Percentiles rank a stretch among this genome's conserved stretches.
These are phyloP conservation scores for Megaceryle maxima DNA, from an alignment of 2,113 vertebrate genomes.

Conservation along the genomic window DNA sequence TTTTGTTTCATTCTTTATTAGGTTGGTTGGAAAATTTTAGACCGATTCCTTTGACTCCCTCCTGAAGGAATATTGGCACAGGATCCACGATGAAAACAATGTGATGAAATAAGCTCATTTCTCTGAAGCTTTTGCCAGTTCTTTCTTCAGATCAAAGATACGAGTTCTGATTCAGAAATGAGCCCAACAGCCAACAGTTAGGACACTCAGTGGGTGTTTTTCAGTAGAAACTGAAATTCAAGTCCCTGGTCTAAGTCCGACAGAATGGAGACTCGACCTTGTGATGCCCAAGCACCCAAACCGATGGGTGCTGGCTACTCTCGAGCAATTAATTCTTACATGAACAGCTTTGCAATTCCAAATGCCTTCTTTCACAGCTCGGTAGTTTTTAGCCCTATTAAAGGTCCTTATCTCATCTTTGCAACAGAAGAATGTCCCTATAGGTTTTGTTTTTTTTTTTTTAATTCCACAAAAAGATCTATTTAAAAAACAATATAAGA, in stretches of 20 bases:
- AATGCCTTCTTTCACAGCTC: neutral
- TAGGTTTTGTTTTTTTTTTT: neutral
- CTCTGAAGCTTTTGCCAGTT: neutral
- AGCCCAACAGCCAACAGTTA: neutral
- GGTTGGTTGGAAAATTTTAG: neutral
- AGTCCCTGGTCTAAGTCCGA: neutral
- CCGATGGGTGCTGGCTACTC: neutral
- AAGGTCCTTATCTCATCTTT: neutral
- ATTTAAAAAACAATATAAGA: neutral
- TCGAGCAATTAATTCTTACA: accelerated
- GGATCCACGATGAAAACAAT: neutral
- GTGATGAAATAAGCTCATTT: neutral
- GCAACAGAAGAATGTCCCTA: accelerated
- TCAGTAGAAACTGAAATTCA: neutral
- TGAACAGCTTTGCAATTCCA: neutral
- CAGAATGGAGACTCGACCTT: neutral
- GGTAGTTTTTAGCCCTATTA: neutral
- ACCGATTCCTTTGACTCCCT: neutral
- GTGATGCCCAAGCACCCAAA: neutral
- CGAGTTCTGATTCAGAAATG: neutral
- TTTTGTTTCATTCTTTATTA: neutral
- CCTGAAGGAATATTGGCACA: neutral
- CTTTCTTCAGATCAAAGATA: neutral
- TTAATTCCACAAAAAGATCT: neutral
- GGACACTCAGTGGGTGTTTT: neutral